Evolutionary conservation across 1,140 invertebrate species (phyloP), one percentile per base, ranked within the genome.

Genomic region (Aphidius gifuensis): DNA sequence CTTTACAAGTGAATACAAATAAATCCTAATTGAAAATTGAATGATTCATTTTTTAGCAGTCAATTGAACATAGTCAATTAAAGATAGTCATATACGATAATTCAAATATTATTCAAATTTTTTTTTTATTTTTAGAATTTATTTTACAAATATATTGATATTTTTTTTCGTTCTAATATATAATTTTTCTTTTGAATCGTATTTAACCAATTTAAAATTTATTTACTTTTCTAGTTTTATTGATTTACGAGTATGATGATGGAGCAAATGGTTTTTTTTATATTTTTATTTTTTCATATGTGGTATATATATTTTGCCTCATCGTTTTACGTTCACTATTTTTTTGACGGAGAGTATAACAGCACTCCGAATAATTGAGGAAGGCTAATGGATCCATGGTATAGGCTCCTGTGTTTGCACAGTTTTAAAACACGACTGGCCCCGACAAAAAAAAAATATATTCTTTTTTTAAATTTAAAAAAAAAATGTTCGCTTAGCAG

Each of bases 361-460:
- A 74, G 68, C 70, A 74, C 71, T 75, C 70, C 66, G 75, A 74
- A 77, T 77, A 75, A 75, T 77, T 74, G 71, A 75, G 71, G 70
- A 46, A 72, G 73, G 71, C 72, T 77, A 74, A 77, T 77, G 74
- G 75, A 77, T 74, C 68, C 69, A 66, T 67, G 66, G 64, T 69
- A 66, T 68, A 39, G 49, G 47, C 65, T 71, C 61, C 66, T 40
- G 23, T 75, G 71, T 77, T 75, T 74, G 70, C 73, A 74, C 69
- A 75, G 69, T 72, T 72, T 77, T 75, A 74, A 75, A 77, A 74
- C 68, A 71, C 70, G 70, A 71, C 72, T 69, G 23, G 66, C 66
- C 53, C 43, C 39, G 68, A 53, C 39, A 50, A 62, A 61, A 62
- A 58, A 48, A 51, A 62, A 44, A 38, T 45, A 46, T 42, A 32